phyloP scores from a whole-genome alignment of 2,113 vertebrate genomes.

The Fregata magnificens region DNA sequence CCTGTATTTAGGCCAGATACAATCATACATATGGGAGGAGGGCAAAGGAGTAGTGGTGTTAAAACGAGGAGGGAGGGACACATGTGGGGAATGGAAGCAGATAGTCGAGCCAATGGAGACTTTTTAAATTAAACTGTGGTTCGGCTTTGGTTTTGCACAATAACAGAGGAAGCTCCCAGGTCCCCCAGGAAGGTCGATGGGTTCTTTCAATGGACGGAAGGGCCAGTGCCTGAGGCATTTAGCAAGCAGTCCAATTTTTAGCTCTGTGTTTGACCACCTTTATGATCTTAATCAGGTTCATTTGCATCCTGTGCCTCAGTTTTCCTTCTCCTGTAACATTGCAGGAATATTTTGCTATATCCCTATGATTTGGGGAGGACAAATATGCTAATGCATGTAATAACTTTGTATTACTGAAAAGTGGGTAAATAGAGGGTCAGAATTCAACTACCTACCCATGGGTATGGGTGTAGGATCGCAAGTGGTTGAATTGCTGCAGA shows the following conservation, averaged over 20 bases:
- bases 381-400: background rate
- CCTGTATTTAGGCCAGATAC: constrained; percentile 12
- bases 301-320: background rate
- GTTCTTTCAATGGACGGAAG: background rate
- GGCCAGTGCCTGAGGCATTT: background rate
- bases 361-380: background rate
- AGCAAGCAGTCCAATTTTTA: background rate
- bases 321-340: background rate
- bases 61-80: background rate
- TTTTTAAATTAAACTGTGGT: background rate
- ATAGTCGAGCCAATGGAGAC: background rate
- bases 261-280: background rate
- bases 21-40: background rate
- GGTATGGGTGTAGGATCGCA: background rate
- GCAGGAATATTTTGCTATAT: background rate
- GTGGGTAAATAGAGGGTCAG: background rate
- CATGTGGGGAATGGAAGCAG: background rate
- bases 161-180: background rate
- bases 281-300: background rate
- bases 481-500: background rate
- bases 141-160: background rate
- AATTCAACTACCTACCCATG: background rate
- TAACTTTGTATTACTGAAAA: background rate
- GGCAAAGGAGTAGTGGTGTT: background rate
- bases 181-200: background rate